phyloP scores from a whole-genome alignment of 1,140 invertebrate species.

The Cydia pomonella region DNA sequence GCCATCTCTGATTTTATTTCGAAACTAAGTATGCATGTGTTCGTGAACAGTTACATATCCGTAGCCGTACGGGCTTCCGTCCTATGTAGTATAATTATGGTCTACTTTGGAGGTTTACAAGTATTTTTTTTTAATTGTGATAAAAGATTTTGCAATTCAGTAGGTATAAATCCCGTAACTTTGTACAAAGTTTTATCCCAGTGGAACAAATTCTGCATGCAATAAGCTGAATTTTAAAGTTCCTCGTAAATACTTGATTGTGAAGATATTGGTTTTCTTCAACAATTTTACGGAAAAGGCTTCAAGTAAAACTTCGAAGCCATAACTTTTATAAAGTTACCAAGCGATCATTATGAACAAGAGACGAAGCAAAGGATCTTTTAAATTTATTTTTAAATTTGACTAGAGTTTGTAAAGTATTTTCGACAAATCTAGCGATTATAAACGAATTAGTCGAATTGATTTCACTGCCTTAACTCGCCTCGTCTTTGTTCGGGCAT shows the following conservation, averaged over 20 bases:
- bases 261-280: constrained; percentile 22
- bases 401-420: not conserved
- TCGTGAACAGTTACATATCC: no score
- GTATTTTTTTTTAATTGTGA: no score
- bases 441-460: no score
- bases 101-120: no score
- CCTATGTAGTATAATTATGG: no score
- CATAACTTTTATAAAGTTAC: constrained; percentile 11
- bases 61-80: no score
- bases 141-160: no score
- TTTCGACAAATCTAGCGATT: no score
- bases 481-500: no score
- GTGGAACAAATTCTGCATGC: not conserved
- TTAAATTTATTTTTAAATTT: not conserved
- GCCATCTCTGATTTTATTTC: no score
- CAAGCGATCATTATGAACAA: not conserved
- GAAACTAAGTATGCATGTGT: no score
- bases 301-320: not conserved
- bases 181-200: not conserved
- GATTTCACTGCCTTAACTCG: no score
- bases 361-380: not conserved
- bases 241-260: constrained; percentile 31
- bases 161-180: not conserved
- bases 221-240: constrained; percentile 16
- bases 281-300: constrained; percentile 4